Percentiles rank a stretch among this genome's conserved stretches.
Evolutionary conservation across 1,140 invertebrate species (phyloP).

Genomic region (Drosophila yakuba): DNA sequence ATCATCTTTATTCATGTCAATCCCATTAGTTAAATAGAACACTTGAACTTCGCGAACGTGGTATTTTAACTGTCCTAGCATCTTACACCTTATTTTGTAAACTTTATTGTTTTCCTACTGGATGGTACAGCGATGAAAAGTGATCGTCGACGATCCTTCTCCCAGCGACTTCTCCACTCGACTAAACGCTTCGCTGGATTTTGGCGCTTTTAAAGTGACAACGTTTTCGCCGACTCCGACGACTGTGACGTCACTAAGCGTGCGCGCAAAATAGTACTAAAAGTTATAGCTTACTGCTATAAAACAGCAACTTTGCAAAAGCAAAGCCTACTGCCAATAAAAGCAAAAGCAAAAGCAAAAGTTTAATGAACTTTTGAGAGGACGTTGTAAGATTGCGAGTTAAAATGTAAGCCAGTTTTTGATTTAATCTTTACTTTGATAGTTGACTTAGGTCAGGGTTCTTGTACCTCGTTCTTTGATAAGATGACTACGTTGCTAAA

Average conservation of each 20-base stretch:
- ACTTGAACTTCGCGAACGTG: not conserved
- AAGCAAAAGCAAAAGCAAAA: constrained; percentile 24
- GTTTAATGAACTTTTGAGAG: constrained; percentile 5
- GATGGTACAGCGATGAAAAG: not conserved
- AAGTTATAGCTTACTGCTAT: constrained; percentile 25
- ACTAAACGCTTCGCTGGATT: constrained; percentile 46
- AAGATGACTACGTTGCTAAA: constrained; percentile 13
- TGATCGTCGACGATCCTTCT: constrained; percentile 47
- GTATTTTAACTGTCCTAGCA: too few relatives aligned
- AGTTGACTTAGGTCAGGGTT: constrained; percentile 45
- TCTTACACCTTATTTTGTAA: not conserved
- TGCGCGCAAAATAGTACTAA: constrained; percentile 41
- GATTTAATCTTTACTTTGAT: constrained; percentile 7
- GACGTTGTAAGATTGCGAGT: not conserved
- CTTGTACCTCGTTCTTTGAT: constrained; percentile 3
- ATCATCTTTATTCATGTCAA: not conserved
- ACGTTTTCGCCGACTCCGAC: constrained; percentile 25
- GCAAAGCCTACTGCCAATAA: constrained; percentile 22
- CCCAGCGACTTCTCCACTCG: constrained; percentile 37
- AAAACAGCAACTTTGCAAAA: constrained; percentile 5
- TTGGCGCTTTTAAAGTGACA: constrained; percentile 54
- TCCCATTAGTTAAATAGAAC: too few relatives aligned
- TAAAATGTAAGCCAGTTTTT: not conserved
- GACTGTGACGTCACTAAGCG: constrained; percentile 51
- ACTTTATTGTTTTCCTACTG: not conserved